Evolutionary conservation across 2,113 vertebrate genomes (phyloP).

Genomic region (Solea senegalensis): DNA sequence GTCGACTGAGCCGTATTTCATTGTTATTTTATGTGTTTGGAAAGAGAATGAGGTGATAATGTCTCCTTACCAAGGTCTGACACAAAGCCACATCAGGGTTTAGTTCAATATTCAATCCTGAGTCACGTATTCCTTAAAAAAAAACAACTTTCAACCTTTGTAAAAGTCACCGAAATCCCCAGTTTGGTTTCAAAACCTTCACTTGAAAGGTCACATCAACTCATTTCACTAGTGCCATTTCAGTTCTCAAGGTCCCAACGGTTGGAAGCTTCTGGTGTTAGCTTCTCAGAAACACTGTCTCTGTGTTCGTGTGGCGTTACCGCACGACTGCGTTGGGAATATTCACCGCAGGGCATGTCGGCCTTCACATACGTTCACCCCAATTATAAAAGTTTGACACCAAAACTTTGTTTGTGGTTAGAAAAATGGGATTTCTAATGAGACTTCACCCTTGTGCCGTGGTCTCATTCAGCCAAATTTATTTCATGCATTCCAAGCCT

Average conservation of each 20-base stretch:
- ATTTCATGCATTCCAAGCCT: conserved; percentile 45
- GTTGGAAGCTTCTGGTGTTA: neutral
- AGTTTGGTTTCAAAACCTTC: conserved; percentile 13
- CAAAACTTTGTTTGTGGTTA: conserved; percentile 57
- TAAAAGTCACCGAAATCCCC: conserved; percentile 30
- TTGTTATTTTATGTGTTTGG: neutral
- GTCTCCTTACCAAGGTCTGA: conserved; percentile 1
- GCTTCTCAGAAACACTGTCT: neutral
- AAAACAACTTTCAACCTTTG: conserved; percentile 40
- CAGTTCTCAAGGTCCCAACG: neutral
- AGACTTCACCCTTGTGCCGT: neutral
- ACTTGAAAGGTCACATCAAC: conserved; percentile 28
- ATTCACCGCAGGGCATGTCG: neutral
- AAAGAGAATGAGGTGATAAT: conserved; percentile 7
- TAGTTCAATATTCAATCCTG: conserved; percentile 12
- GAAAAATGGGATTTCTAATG: conserved; percentile 33
- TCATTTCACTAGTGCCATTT: conserved; percentile 12
- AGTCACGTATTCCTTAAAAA: conserved; percentile 6
- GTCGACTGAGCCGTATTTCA: conserved; percentile 15
- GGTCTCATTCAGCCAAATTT: conserved; percentile 25
- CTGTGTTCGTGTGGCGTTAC: neutral
- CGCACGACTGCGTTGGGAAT: neutral
- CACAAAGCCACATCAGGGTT: neutral
- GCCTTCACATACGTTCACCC: neutral
- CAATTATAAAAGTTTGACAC: conserved; percentile 34